Evolutionary conservation across 2,797 vertebrate species (phyloP).

Genomic region (Fistularia tabacaria): DNA sequence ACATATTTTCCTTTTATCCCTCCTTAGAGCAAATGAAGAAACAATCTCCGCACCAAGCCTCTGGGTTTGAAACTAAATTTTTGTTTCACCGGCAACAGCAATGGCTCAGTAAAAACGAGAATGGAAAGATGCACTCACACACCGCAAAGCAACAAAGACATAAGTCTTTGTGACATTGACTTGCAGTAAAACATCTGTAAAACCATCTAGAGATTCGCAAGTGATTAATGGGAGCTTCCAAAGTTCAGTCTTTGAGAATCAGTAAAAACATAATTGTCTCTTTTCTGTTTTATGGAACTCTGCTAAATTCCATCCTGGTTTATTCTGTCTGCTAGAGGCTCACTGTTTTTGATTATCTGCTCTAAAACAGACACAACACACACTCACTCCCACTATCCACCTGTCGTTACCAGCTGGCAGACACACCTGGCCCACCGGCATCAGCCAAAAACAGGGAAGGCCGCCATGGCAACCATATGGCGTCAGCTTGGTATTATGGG

Average conservation of each 20-base stretch:
- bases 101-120: no score
- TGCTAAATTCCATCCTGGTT: constrained; percentile 1
- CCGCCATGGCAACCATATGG: constrained; percentile 72
- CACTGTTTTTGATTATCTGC: constrained; percentile 41
- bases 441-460: constrained; percentile 48
- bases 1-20: no score
- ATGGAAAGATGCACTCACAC: no score
- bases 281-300: background rate
- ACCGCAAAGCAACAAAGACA: no score
- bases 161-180: no score
- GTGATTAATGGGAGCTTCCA: constrained; percentile 4
- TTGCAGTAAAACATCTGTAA: background rate
- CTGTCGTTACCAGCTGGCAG: constrained; percentile 72
- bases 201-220: background rate
- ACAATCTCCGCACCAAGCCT: no score
- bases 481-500: constrained; percentile 52
- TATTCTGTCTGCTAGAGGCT: constrained; percentile 25
- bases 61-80: no score
- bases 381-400: constrained; percentile 63
- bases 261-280: constrained; percentile 2
- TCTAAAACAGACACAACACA: constrained; percentile 36
- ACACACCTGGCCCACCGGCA: constrained; percentile 64
- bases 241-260: constrained; percentile 11
- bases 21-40: no score
- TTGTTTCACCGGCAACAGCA: no score